These are phyloP conservation scores for Meleagris gallopavo DNA, from an alignment of 2,113 vertebrate species.

Conservation along the genomic window DNA sequence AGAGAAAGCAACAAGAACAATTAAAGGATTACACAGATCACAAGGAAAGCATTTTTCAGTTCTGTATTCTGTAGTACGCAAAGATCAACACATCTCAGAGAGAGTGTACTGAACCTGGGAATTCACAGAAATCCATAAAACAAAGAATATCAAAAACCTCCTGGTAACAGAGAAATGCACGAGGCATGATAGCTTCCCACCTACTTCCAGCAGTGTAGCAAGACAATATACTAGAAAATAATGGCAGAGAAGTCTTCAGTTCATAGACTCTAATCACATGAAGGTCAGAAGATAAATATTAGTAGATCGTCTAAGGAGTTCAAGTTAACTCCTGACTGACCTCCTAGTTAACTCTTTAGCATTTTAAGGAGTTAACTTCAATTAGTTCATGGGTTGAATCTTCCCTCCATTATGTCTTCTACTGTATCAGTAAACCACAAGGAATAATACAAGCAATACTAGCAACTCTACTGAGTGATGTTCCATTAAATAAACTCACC, in stretches of 20 bases:
- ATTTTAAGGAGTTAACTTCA: not conserved
- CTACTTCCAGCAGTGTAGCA: not conserved
- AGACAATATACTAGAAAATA: not conserved
- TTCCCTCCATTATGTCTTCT: not conserved
- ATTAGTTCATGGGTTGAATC: not conserved
- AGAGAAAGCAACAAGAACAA: conserved; percentile 1
- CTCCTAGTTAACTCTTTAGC: not conserved
- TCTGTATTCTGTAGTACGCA: not conserved
- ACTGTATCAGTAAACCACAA: not conserved
- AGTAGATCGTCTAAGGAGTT: not conserved
- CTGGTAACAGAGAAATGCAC: not conserved
- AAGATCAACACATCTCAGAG: not conserved
- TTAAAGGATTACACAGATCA: not conserved
- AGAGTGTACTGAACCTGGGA: not conserved
- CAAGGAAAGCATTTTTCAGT: conserved; percentile 4
- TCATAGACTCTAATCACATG: not conserved
- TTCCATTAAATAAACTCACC: not conserved
- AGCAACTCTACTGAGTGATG: not conserved
- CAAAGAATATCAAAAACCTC: not conserved
- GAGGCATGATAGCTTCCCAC: not conserved
- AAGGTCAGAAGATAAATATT: too few species aligned
- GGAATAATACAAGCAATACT: not conserved
- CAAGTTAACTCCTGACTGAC: not conserved
- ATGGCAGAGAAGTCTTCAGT: not conserved
- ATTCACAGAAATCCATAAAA: not conserved